These are phyloP conservation scores for Catajapyx aquilonaris DNA, from an alignment of 1,140 invertebrate species.

Conservation along the genomic window DNA sequence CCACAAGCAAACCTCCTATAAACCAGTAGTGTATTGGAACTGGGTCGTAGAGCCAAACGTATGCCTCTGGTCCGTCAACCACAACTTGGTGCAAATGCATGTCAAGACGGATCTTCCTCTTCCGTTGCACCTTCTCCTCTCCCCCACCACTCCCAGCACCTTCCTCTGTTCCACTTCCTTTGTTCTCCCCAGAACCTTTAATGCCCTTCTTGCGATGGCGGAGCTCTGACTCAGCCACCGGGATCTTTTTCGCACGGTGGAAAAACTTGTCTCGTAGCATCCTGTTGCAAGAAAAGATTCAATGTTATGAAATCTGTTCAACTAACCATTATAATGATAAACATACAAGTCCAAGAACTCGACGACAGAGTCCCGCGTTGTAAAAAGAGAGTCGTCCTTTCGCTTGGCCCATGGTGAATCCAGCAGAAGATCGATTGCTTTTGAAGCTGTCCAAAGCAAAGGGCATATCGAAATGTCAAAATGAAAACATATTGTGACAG, in stretches of 20 bases:
- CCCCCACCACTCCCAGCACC: slow-evolving; percentile 29
- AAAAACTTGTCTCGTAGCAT: slow-evolving; percentile 87
- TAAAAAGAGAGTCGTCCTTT: slow-evolving; percentile 48
- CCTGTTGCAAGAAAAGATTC: slow-evolving; percentile 18
- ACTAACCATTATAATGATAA: slow-evolving; percentile 8
- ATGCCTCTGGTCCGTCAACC: slow-evolving; percentile 81
- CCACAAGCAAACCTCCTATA: slow-evolving; percentile 71
- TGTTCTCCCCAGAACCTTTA: slow-evolving; percentile 29
- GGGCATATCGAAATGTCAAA: not conserved
- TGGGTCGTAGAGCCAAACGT: slow-evolving; percentile 99
- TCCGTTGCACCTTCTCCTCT: slow-evolving; percentile 19
- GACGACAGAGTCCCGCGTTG: slow-evolving; percentile 51
- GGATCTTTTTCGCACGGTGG: slow-evolving; percentile 78
- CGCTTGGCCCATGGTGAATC: slow-evolving; percentile 73
- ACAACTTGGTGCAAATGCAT: slow-evolving; percentile 93
- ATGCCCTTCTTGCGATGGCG: slow-evolving; percentile 32
- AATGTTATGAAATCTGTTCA: not conserved
- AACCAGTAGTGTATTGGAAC: slow-evolving; percentile 93
- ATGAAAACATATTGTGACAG: no score
- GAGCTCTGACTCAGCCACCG: slow-evolving; percentile 49
- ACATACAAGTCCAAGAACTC: slow-evolving; percentile 49
- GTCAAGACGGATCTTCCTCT: slow-evolving; percentile 57
- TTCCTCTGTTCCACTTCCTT: slow-evolving; percentile 24
- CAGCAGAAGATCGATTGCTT: slow-evolving; percentile 76
- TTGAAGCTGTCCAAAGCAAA: slow-evolving; percentile 29